phyloP scores from a whole-genome alignment of 2,113 vertebrate species.

The Petrocephalus microphthalmus region DNA sequence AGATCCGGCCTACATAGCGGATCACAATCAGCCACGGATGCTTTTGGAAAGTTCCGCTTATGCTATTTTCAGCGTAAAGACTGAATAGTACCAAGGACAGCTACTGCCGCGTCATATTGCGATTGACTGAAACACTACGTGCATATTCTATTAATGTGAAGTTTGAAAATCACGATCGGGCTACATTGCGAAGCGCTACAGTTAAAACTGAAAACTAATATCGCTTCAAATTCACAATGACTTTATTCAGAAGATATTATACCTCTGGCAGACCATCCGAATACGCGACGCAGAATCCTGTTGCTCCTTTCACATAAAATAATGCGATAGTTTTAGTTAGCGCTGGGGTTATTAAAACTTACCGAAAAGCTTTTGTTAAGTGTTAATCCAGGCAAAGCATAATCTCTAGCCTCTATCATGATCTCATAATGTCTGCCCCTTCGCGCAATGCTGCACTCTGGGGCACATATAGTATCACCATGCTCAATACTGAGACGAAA shows the following conservation, averaged over 20 bases:
- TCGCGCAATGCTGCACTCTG: not conserved
- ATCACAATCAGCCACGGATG: not conserved
- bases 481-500: not conserved
- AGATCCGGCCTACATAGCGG: not conserved
- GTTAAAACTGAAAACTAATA: not conserved
- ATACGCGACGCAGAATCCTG: not conserved
- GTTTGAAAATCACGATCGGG: not conserved
- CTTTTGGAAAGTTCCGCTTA: not conserved
- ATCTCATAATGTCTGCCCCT: not conserved
- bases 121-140: not conserved
- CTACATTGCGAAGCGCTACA: not conserved
- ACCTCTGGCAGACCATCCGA: not conserved
- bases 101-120: not conserved
- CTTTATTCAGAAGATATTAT: not conserved
- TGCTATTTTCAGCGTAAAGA: not conserved
- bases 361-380: not conserved
- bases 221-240: not conserved
- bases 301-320: not conserved
- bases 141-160: not conserved
- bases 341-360: not conserved
- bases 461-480: not conserved
- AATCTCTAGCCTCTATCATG: not conserved
- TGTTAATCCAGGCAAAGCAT: not conserved
- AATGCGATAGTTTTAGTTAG: not conserved
- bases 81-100: constrained; percentile 10